These are phyloP conservation scores for Polyodon spathula DNA, from an alignment of 2,113 vertebrate genomes.

Conservation along the genomic window DNA sequence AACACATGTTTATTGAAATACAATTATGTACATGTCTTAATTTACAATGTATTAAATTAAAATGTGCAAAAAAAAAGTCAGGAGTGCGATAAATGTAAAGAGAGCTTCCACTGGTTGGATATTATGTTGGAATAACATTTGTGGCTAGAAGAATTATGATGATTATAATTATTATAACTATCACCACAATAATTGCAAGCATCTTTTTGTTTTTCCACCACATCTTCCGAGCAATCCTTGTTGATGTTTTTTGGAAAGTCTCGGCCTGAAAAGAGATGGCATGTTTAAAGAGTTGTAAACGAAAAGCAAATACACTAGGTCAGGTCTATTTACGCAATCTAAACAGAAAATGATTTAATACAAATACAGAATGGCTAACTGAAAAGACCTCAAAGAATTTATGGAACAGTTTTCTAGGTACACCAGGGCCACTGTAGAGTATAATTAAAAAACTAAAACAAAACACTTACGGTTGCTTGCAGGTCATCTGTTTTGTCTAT, in stretches of 20 bases:
- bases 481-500: slow-evolving; percentile 54
- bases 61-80: background rate
- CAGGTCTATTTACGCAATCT: too few relatives aligned
- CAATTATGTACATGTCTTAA: background rate
- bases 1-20: background rate
- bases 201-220: slow-evolving; percentile 70
- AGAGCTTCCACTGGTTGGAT: background rate
- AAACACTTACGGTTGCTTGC: slow-evolving; percentile 57
- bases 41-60: too few relatives aligned
- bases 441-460: background rate
- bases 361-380: too few relatives aligned
- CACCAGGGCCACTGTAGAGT: too few relatives aligned
- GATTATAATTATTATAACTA: slow-evolving; percentile 50
- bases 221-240: slow-evolving; percentile 56
- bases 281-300: slow-evolving; percentile 5
- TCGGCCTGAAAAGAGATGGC: slow-evolving; percentile 51
- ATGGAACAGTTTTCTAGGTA: too few relatives aligned
- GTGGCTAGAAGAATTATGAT: slow-evolving; percentile 66
- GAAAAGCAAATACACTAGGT: background rate
- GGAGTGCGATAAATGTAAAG: too few relatives aligned
- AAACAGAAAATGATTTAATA: too few relatives aligned
- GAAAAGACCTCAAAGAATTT: too few relatives aligned
- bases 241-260: slow-evolving; percentile 56
- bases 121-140: slow-evolving; percentile 42
- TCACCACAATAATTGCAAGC: slow-evolving; percentile 54